phyloP scores from a whole-genome alignment of 2,113 vertebrate species.

The Ahaetulla prasina region DNA sequence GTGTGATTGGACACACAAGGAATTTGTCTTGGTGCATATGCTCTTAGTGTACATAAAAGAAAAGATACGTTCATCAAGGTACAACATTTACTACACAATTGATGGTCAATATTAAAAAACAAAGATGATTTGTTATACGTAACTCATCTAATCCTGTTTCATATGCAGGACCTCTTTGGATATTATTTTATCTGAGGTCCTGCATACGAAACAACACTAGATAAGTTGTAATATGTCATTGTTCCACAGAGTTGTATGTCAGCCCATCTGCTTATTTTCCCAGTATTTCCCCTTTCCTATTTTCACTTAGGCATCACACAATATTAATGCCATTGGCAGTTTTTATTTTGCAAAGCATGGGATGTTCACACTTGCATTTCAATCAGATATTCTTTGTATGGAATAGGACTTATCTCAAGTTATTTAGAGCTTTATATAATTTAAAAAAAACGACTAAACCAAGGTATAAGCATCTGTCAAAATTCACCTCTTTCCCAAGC shows the following conservation, averaged over 20 bases:
- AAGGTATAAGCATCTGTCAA: background rate
- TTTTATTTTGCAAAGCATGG: background rate
- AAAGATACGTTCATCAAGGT: too few relatives aligned
- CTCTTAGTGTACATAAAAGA: too few relatives aligned
- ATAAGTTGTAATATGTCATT: background rate
- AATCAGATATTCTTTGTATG: background rate
- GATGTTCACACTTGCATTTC: background rate
- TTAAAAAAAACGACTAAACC: background rate
- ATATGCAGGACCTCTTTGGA: background rate
- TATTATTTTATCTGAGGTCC: background rate
- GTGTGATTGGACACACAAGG: too few relatives aligned
- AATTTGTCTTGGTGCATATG: too few relatives aligned
- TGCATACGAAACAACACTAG: background rate
- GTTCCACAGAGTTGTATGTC: background rate
- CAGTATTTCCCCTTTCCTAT: background rate
- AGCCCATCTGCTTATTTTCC: background rate
- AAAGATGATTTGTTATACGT: conserved; percentile 14
- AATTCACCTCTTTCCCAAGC: background rate
- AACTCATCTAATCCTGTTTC: background rate
- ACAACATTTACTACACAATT: too few relatives aligned
- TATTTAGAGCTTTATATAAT: background rate
- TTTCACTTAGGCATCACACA: background rate
- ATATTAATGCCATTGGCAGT: background rate
- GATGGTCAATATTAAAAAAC: too few relatives aligned
- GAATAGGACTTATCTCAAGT: background rate